These are phyloP conservation scores for Aspidoscelis tigris DNA, from an alignment of 2,113 vertebrate genomes.

Conservation along the genomic window DNA sequence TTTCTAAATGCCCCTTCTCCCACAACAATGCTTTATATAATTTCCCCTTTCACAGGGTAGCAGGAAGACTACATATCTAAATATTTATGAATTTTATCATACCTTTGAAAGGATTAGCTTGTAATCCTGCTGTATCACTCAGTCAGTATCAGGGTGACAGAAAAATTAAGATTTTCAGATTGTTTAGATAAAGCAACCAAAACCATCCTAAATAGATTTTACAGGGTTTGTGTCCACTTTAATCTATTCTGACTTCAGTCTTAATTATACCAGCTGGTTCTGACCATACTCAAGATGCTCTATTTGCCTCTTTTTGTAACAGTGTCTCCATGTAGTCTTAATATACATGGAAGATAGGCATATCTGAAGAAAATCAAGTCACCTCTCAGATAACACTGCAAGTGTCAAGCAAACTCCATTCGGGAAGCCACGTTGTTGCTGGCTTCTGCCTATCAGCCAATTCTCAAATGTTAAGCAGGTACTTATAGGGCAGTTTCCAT, in stretches of 20 bases:
- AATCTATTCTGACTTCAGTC: constrained; percentile 29
- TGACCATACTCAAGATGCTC: constrained; percentile 7
- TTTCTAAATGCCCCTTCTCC: background rate
- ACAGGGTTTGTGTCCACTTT: constrained; percentile 44
- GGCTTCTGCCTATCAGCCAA: no score
- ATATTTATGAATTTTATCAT: accelerated
- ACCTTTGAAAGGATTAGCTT: constrained; percentile 3
- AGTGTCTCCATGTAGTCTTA: background rate
- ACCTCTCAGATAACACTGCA: no score
- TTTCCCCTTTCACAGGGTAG: background rate
- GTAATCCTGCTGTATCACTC: constrained; percentile 19
- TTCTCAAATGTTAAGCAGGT: no score
- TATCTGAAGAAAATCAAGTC: no score
- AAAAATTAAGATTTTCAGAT: constrained; percentile 61
- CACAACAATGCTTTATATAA: background rate
- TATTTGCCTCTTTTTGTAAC: constrained; percentile 53
- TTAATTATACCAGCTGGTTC: constrained; percentile 35
- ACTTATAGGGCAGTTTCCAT: no score
- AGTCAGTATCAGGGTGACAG: background rate
- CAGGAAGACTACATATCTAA: background rate
- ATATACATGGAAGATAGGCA: no score
- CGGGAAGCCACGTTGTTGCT: no score
- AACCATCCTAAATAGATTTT: constrained; percentile 51
- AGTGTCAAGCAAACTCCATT: no score
- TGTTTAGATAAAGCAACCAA: constrained; percentile 48